Percentiles rank a stretch among this genome's conserved stretches.
phyloP scores from a whole-genome alignment of 1,140 invertebrate species.

The Tribolium madens region DNA sequence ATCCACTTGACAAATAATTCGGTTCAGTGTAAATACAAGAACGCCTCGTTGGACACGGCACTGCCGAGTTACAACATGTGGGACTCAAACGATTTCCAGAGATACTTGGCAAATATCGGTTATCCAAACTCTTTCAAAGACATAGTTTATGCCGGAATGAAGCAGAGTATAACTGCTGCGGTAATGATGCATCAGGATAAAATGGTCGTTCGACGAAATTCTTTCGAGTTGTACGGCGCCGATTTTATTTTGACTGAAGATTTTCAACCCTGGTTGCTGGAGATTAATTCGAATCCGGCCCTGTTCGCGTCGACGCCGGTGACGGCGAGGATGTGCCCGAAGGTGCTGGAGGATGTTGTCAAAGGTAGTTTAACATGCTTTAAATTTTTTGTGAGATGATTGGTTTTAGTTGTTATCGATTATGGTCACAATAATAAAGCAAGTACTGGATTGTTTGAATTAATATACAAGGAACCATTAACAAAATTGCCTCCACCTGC shows the following conservation, averaged over 20 bases:
- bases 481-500: background rate
- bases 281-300: slow-evolving; percentile 93
- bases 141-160: slow-evolving; percentile 89
- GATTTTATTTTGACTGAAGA: slow-evolving; percentile 92
- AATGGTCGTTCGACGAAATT: slow-evolving; percentile 80
- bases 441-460: slow-evolving; percentile 71
- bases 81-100: slow-evolving; percentile 82
- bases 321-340: slow-evolving; percentile 84
- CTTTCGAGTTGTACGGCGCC: slow-evolving; percentile 92
- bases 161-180: slow-evolving; percentile 83
- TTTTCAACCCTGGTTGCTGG: slow-evolving; percentile 90
- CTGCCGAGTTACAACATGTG: slow-evolving; percentile 88
- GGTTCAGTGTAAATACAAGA: slow-evolving; percentile 84
- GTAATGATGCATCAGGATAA: slow-evolving; percentile 82
- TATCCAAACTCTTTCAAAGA: slow-evolving; percentile 70
- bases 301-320: slow-evolving; percentile 85
- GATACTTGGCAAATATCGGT: slow-evolving; percentile 70
- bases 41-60: slow-evolving; percentile 69
- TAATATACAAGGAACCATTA: slow-evolving; percentile 59
- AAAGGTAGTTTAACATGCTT: slow-evolving; percentile 75
- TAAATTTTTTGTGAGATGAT: background rate
- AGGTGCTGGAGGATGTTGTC: slow-evolving; percentile 86
- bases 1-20: slow-evolving; percentile 94
- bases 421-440: slow-evolving; percentile 66
- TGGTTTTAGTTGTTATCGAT: slow-evolving; percentile 70